phyloP scores from a whole-genome alignment of 2,888 invertebrate genomes.

The Chirona hameri region DNA sequence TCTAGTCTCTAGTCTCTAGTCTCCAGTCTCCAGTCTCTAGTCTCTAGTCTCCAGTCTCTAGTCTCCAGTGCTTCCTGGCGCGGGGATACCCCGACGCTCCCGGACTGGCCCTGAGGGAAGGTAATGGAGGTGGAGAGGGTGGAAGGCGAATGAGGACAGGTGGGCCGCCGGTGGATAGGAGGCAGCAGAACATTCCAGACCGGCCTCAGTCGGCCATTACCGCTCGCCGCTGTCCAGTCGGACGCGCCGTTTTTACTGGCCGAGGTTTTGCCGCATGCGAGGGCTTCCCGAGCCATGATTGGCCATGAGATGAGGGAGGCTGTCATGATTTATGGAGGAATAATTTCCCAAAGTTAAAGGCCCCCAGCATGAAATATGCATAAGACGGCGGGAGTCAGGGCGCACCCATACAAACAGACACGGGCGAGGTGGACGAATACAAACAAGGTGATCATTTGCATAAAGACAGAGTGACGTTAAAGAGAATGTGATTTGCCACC shows the following conservation, averaged over 20 bases:
- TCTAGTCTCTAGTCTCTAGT: too few species aligned
- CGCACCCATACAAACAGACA: neutral
- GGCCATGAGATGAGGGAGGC: neutral
- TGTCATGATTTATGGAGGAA: slow-evolving; percentile 3
- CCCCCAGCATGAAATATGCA: slow-evolving; percentile 4
- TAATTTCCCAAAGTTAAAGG: slow-evolving; percentile 3
- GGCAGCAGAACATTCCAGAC: neutral
- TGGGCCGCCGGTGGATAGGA: neutral
- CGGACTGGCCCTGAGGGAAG: too few species aligned
- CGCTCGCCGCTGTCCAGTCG: neutral
- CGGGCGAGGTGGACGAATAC: neutral
- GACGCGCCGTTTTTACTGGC: neutral
- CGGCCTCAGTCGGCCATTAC: neutral
- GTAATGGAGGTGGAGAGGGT: neutral
- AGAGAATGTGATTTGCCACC: neutral
- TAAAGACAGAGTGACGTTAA: neutral
- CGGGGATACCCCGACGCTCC: too few species aligned
- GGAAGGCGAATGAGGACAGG: neutral
- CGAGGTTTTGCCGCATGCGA: too few species aligned
- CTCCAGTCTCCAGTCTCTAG: too few species aligned
- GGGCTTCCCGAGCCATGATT: neutral
- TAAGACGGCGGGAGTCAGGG: neutral
- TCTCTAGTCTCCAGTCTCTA: too few species aligned
- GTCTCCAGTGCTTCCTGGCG: too few species aligned
- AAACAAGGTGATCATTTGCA: slow-evolving; percentile 8